Evolutionary conservation across 2,888 invertebrate species (phyloP), one percentile per base, ranked within the genome.

Genomic region (Operophtera brumata): DNA sequence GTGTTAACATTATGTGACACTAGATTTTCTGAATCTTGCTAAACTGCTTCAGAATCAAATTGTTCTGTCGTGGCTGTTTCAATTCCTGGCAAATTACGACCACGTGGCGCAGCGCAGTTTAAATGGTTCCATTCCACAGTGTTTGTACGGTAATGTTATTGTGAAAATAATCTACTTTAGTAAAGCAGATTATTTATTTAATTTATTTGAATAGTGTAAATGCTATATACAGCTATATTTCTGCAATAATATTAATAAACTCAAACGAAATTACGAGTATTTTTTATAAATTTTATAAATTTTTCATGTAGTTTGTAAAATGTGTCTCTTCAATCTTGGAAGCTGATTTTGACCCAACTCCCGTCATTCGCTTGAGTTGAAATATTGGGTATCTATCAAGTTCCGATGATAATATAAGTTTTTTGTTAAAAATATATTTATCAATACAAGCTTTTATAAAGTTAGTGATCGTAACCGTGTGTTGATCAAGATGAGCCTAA

Each of bases 1-100:
- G 71, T 80, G 74, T 69, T 67, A 69, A 81, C 75, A 69, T 79
- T 78, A 82, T 80, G 75, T 70, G 79, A 77, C 76, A 67, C 61
- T 58, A 67, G 70, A 69, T 76, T 79, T 78, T 77, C 77, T 77
- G 67, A 69, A 75, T 65, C 65, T 69, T 67, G 62, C 66, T 68
- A 64, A 65, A 73, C 67, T 65, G 68, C 71, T 73, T 73, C 67
- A 65, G 65, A 65, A 69, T 74, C 67, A 69, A 64, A 66, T 70
- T 70, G 70, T 66, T 70, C 64, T 67, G 67, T 59, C 62, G 56
- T 51, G 49, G 49, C 54, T 42, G 39, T 62, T 66, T 57, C 55
- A 62, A 64, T 59, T 59, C 61, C 61, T 62, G 57, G 64, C 67
- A 65, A 66, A 60, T 64, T 68, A 67, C 64, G 60, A 63, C 52